Base-by-base conservation (phyloP, 2,888 invertebrate species). In the Drosophila yooni region DNA sequence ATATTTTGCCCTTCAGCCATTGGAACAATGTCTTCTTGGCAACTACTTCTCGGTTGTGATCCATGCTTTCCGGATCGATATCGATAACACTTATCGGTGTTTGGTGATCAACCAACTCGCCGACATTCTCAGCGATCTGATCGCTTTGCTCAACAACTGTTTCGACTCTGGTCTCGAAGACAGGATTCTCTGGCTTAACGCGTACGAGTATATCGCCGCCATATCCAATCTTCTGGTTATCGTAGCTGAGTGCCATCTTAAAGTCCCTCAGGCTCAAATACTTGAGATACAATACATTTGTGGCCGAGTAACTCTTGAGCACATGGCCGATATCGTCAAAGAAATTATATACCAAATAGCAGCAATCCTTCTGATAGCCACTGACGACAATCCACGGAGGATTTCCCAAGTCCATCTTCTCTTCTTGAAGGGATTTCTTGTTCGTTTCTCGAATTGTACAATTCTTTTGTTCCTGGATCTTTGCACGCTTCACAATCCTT, bases 171-270 rank as follows among this genome's bases (percentile, higher is more conserved):
- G n/a, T 8, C 5, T 57, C 15, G 10, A 36, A 2, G 2, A 62
- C 31, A 2, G 83, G 81, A 66, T 69, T 69, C 40, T 74, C 69
- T 0, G 51, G 57, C 34, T 68, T 71, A 0, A 84, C 81, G 0
- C 65, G 51, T 0, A 85, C 84, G 1, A 38, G 50, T 10, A 89
- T 86, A 46, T 86, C 89, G 2, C 71, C 83, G 5, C 65, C 84
- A 48, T 85, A 85, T 33, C 87, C 84, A 13, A 86, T 70, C 40
- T n/a, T 76, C 25, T 86, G 89, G 2, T 51, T 57, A 52, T 85
- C 58, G 40, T 86, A 85, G 31, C 82, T 83, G 13, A 89, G 46
- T 0, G 84, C 84, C 2, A 75, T 59, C 46, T 72, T 56, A 48
- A 52, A 68, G 18, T 89, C 89, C 31, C 38, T 29, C 3, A 13